phyloP scores from a whole-genome alignment of 2,113 vertebrate genomes.

The Caracal caracal region DNA sequence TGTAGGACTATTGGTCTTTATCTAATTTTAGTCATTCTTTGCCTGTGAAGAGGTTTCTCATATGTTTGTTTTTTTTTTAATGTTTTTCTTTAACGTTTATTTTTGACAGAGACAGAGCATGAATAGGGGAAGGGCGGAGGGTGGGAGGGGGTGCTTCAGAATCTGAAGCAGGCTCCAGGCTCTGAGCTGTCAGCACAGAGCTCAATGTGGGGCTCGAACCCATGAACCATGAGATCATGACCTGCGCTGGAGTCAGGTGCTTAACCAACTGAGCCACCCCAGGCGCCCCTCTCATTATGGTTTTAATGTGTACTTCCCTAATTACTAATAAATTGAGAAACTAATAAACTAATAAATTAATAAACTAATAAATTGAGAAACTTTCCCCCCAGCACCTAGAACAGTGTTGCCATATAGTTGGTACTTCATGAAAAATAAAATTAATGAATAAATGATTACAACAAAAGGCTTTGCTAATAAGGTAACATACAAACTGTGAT shows the following conservation, averaged over 20 bases:
- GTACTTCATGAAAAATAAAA: not conserved
- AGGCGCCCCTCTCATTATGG: not conserved
- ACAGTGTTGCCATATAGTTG: not conserved
- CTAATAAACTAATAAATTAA: not conserved
- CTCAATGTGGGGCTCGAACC: no score
- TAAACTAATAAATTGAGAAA: not conserved
- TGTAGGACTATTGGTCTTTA: not conserved
- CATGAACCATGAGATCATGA: no score
- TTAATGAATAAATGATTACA: conserved; percentile 17
- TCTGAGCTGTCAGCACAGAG: no score
- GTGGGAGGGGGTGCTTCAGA: no score
- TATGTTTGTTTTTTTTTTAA: no score
- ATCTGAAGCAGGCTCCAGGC: no score
- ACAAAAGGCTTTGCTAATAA: not conserved
- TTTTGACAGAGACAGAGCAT: no score
- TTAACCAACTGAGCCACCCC: no score
- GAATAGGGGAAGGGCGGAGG: no score
- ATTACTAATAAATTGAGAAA: not conserved
- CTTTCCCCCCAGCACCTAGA: not conserved
- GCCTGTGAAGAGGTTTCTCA: not conserved
- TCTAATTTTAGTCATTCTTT: not conserved
- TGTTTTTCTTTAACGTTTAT: no score
- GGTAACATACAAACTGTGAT: not conserved
- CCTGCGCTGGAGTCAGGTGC: no score
- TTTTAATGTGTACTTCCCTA: not conserved